These are phyloP conservation scores for Piaya cayana DNA, from an alignment of 2,113 vertebrate genomes.

Conservation along the genomic window DNA sequence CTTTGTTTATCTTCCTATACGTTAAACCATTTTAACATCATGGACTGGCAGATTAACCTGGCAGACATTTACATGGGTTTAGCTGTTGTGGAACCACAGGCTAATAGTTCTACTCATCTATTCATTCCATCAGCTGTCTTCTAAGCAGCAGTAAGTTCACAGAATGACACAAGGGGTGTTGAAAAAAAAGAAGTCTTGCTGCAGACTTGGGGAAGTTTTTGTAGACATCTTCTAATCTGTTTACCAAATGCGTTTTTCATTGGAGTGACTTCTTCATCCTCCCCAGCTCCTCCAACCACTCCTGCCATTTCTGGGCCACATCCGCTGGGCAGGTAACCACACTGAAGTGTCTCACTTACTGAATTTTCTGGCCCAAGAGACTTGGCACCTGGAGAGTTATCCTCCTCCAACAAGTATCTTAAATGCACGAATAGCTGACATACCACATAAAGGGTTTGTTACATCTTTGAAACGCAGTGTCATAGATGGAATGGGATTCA, in stretches of 20 bases:
- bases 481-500: background rate
- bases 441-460: background rate
- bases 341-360: background rate
- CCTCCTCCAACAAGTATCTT: background rate
- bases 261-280: background rate
- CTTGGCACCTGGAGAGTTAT: background rate
- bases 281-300: background rate
- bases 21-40: background rate
- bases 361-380: background rate
- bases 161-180: rapidly evolving
- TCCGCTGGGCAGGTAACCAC: rapidly evolving
- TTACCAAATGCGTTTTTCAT: background rate
- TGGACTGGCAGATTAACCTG: background rate
- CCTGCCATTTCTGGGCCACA: background rate
- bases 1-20: background rate
- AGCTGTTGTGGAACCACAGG: background rate
- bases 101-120: background rate
- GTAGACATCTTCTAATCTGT: background rate
- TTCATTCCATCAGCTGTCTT: background rate
- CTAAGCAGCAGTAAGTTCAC: background rate
- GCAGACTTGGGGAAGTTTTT: background rate
- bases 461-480: background rate
- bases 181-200: background rate
- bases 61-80: background rate
- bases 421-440: rapidly evolving